Evolutionary conservation across 2,888 invertebrate species (phyloP), one percentile per base, ranked within the genome.

Genomic region (Nebria brevicollis): DNA sequence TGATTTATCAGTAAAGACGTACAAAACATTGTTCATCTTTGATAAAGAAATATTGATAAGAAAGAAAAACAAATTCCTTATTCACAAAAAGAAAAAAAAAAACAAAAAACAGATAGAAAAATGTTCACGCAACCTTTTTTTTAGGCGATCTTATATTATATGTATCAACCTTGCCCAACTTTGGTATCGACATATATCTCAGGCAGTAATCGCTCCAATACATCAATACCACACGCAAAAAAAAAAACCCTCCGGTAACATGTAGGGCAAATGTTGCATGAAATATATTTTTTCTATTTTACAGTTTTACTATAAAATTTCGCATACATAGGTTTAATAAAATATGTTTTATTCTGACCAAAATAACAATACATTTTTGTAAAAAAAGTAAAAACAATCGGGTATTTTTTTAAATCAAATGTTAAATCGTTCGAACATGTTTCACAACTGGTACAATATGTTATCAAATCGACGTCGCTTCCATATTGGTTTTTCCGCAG

Each of bases 121-220:
- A 54, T 8, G 54, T 54, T 54, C 54, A 54, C 54, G 54, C 8
- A 54, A 54, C 54, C 8, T 54, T 54, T 54, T 43, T 54, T 54
- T 54, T 54, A 8, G 54, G 54, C 34, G 34, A 34, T 34, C 34
- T 34, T 34, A 34, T 54, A 54, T 54, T 13, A 11, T 54, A 54
- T 54, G 54, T 54, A 54, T 54, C 54, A 54, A 54, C 54, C 54
- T 54, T 54, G 54, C 54, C 54, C 54, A 54, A 54, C 54, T 54
- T 54, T 54, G 54, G 54, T 54, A 54, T 54, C 54, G 54, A 54
- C 54, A 13, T 54, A 54, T 54, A 54, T 54, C 54, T 54, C 11
- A 54, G 54, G 7, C 54, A 54, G 54, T 54, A 54, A 54, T 54
- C 54, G 54, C 54, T 54, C 54, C 54, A 54, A 54, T 54, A 54